Conservation (phyloP, 2,888 invertebrate species). For the Portevinia maculata region DNA sequence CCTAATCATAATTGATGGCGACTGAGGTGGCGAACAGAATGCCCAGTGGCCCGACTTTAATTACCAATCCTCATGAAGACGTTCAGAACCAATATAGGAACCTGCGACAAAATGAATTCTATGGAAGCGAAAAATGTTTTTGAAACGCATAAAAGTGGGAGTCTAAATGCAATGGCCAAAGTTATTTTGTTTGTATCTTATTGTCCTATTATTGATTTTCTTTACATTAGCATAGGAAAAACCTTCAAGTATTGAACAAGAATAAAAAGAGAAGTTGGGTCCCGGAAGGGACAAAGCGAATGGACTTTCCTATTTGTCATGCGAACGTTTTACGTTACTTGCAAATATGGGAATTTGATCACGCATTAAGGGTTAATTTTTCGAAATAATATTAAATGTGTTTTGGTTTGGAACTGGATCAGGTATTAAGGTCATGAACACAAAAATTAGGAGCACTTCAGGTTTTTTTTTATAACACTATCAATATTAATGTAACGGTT, state of each 20-base stretch:
- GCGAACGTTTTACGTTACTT: constrained; percentile 52
- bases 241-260: constrained; percentile 39
- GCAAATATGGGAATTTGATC: constrained; percentile 5
- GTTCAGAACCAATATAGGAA: constrained; percentile 41
- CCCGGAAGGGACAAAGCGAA: constrained; percentile 3
- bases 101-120: constrained; percentile 4
- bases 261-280: constrained; percentile 10
- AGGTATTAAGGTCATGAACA: constrained; percentile 64
- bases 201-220: constrained; percentile 63
- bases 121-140: constrained; percentile 42
- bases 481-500: neutral
- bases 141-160: constrained; percentile 53
- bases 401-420: constrained; percentile 43
- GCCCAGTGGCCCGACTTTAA: constrained; percentile 54
- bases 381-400: constrained; percentile 44
- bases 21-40: constrained; percentile 29
- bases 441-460: constrained; percentile 27
- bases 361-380: constrained; percentile 8
- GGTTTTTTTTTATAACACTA: neutral
- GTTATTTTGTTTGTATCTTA: neutral
- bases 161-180: neutral
- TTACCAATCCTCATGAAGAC: constrained; percentile 58
- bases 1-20: constrained; percentile 27
- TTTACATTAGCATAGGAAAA: constrained; percentile 42
- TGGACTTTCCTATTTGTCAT: constrained; percentile 58